Base-by-base conservation (phyloP, 2,797 vertebrate genomes). In the Tenualosa ilisha region DNA sequence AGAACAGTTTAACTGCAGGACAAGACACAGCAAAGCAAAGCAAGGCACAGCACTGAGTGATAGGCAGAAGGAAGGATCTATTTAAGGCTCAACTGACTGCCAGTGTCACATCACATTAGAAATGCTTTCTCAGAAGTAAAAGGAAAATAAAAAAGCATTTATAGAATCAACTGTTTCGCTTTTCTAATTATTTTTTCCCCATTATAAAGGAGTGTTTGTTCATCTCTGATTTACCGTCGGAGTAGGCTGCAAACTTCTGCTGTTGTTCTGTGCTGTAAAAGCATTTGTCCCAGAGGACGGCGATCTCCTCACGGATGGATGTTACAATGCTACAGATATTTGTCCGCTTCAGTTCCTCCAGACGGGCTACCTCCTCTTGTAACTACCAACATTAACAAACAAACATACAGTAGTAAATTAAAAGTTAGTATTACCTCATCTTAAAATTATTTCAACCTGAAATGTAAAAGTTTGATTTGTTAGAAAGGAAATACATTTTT, bases 191-290 rank as follows among this genome's bases (percentile, higher is more conserved):
- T 4, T 56, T 13, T 51, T 56, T 20, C 15, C 12, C 53, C 56
- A 24, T 13, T 13, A 65, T 65, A 65, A 31, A 65, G 1, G 68
- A 43, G 31, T 17, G 31, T 43, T 56, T 20, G 26, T 15, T 37
- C 11, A 2, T 68, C 12, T 37, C 15, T 75, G 31, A 40, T 20
- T 75, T 86, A 97, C 97, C 96, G 0, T 92, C 87, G 0, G 93
- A 89, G 89, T 95, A 97, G 0, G 96, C 90, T 3, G 89, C 53
- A 88, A 99, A 99, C 3, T 88, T 91, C 24, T 92, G 91, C 83
- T 94, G 94, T 91, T 99, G 97, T 85, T 97, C 95, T 11, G 91
- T 86, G 85, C 97, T 96, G 56, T 96, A 99, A 89, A 97, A 97
- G 85, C 98, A 99, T 84, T 89, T 96, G 68, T 97, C 96, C 98